These are phyloP conservation scores for Platysteira castanea DNA, from an alignment of 2,113 vertebrate genomes.

Conservation along the genomic window DNA sequence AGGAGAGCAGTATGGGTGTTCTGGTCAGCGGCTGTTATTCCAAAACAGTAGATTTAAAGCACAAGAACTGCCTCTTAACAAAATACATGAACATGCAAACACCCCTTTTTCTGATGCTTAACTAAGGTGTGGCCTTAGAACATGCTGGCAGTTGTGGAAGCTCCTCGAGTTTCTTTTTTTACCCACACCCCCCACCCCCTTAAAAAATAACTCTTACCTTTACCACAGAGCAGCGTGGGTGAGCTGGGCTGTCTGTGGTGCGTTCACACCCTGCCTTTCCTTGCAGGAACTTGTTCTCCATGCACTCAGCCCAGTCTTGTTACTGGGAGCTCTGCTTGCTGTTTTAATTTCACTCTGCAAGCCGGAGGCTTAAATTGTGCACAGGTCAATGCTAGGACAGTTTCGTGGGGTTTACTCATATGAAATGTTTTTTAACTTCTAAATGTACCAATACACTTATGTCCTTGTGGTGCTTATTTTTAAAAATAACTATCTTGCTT, in stretches of 20 bases:
- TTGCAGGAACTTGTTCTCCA: neutral
- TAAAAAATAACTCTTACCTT: neutral
- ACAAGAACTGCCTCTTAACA: neutral
- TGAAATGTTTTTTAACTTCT: neutral
- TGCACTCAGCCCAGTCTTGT: neutral
- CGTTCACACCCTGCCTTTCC: neutral
- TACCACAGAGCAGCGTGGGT: neutral
- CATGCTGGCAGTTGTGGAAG: neutral
- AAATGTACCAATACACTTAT: neutral
- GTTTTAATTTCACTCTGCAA: neutral
- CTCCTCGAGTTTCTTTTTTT: neutral
- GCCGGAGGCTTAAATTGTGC: neutral
- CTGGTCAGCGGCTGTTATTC: neutral
- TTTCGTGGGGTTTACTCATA: neutral
- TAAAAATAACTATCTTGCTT: neutral
- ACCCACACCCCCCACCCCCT: too few relatives aligned
- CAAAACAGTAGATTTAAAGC: neutral
- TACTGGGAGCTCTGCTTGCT: neutral
- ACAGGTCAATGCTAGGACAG: neutral
- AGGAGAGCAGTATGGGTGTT: neutral
- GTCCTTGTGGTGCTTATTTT: neutral
- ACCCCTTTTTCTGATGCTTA: neutral
- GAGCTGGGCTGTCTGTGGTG: neutral
- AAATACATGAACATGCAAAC: neutral
- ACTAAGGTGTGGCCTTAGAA: neutral